Percentiles rank a stretch among this genome's conserved stretches.
Evolutionary conservation across 2,888 invertebrate genomes (phyloP).

Genomic region (Drosophila conformis): DNA sequence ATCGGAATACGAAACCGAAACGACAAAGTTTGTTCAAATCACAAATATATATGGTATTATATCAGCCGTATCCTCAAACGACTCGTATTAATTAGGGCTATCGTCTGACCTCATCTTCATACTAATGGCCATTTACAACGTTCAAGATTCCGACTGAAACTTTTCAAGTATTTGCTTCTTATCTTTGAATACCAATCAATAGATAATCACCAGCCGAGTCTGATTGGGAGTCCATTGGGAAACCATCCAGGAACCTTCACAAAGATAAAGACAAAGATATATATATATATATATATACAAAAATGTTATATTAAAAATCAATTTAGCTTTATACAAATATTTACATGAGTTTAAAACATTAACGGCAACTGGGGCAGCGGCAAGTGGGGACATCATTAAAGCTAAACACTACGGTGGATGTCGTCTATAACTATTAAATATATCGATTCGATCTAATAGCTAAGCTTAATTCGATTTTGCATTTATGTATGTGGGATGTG

Average conservation of each 20-base stretch:
- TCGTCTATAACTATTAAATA: constrained; percentile 29
- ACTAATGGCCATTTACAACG: not conserved
- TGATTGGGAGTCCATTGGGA: not conserved
- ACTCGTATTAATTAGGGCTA: not conserved
- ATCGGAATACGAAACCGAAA: not conserved
- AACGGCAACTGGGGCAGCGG: constrained; percentile 34
- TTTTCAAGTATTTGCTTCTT: not conserved
- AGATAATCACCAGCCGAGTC: not conserved
- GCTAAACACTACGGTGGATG: constrained; percentile 60
- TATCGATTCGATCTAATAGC: constrained; percentile 12
- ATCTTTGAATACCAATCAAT: not conserved
- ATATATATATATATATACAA: constrained; percentile 6
- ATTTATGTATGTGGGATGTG: constrained; percentile 14
- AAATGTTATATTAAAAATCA: constrained; percentile 8
- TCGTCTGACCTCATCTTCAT: not conserved
- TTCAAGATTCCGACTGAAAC: not conserved
- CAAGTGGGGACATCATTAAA: constrained; percentile 49
- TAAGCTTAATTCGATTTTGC: constrained; percentile 27
- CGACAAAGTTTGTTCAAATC: no score
- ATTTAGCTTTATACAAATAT: constrained; percentile 63
- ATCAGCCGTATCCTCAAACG: no score
- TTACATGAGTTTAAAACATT: constrained; percentile 52
- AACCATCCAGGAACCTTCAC: not conserved
- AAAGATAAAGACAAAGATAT: not conserved
- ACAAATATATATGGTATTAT: no score